Evolutionary conservation across 2,797 vertebrate species (phyloP), one percentile per base, ranked within the genome.

Genomic region (Malurus splendens): DNA sequence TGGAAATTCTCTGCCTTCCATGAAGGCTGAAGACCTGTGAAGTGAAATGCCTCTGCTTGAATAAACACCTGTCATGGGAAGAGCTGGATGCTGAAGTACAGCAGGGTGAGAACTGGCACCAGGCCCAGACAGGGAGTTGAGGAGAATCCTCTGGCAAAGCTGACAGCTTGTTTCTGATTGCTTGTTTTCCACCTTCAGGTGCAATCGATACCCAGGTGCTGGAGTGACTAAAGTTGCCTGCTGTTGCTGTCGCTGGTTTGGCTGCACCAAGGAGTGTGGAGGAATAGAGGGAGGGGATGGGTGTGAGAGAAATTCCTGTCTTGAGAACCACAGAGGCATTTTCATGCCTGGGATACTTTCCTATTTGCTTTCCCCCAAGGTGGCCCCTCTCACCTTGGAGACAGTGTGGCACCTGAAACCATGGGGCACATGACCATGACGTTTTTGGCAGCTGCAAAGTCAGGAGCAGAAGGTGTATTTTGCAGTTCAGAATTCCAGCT

Each of bases 271-370:
- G 61, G 71, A 65, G 42, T 32, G 76, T 70, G 92, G 55, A 94
- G 89, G 94, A 95, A 94, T 73, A 82, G 87, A 80, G 79, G 94
- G 82, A 94, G 86, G 87, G 72, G 68, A 90, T 89, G 86, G 75
- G 92, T 94, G 89, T 94, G 92, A 88, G 55, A 90, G 82, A 86
- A 87, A 96, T 95, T 96, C 95, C 85, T 94, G 85, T 81, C 93
- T 94, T 51, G 54, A 94, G 86, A 96, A 93, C 83, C 80, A 90
- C 78, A 73, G 86, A 89, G 79, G 60, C 36, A 47, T 90, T 93
- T 93, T 88, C 91, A 81, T 96, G 60, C 89, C 90, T 93, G 85
- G 91, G 78, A 96, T 95, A n/a, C 33, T 92, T 97, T 96, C 90
- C 89, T 94, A 60, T 96, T 97, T 95, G 89, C 93, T 93, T 82